Evolutionary conservation across 2,888 invertebrate genomes (phyloP).

Genomic region (Agelastica alni): DNA sequence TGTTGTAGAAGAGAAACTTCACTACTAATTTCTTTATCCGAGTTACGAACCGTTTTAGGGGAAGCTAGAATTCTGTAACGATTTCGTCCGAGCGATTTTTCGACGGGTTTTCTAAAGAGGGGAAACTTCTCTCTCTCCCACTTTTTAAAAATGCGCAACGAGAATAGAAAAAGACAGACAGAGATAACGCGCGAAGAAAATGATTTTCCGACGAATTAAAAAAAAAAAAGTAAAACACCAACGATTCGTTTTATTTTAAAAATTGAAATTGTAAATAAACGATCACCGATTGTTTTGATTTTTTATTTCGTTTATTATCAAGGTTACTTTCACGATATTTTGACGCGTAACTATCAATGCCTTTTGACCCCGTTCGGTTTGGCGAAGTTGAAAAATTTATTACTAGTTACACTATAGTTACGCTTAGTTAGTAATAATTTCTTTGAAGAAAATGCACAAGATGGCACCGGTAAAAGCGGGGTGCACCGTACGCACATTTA

Average conservation of each 20-base stretch:
- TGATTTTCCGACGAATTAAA: background rate
- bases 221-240: constrained; percentile 12
- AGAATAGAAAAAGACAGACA: background rate
- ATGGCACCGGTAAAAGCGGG: too few species aligned
- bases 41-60: background rate
- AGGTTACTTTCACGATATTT: constrained; percentile 20
- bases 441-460: too few species aligned
- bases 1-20: too few species aligned
- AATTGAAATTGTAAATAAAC: constrained; percentile 24
- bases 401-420: too few species aligned
- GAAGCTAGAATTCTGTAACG: constrained; percentile 7
- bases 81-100: background rate
- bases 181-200: background rate
- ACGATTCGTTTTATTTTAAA: constrained; percentile 19
- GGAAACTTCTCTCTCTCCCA: constrained; percentile 18
- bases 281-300: constrained; percentile 6
- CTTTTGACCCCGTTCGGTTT: constrained; percentile 1
- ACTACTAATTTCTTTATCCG: too few species aligned
- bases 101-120: background rate
- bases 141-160: constrained; percentile 9
- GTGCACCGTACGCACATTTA: too few species aligned
- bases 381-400: too few species aligned
- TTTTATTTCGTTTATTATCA: constrained; percentile 14
- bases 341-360: constrained; percentile 13
- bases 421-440: too few species aligned